Evolutionary conservation across 2,797 vertebrate genomes (phyloP), one percentile per base, ranked within the genome.

Genomic region (Psittacula derbiana): DNA sequence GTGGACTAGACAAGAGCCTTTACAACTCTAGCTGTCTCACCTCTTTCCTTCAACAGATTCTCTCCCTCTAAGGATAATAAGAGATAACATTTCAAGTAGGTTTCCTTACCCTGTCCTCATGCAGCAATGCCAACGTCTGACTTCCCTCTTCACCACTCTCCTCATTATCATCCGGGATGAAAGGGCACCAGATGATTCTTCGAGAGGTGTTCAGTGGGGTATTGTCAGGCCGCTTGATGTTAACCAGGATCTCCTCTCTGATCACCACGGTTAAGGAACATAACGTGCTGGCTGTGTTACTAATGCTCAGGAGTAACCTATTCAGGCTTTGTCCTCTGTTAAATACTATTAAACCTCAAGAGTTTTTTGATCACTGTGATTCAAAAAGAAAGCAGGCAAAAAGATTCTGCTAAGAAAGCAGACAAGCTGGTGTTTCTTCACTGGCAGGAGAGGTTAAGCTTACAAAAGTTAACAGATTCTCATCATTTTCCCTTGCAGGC

Each of bases 111-210:
- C 99, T 97, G 97, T 99, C 99, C 95, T 99, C 99, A 14, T 99
- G 99, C 43, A 99, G 96, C 84, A 99, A 97, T 0, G 99, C 99
- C 97, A 99, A 65, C 0, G 98, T 99, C 96, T 99, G 99, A 96
- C 98, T 99, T 55, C 97, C 96, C 86, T 99, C 99, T 21, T 99
- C 99, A 21, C 97, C 95, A 53, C 98, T 98, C 60, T 99, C 99
- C 69, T 99, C 99, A 6, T 96, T 99, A 76, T 99, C 99, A 18
- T 99, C 99, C 0, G 98, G 98, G 95, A 99, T 99, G 96, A 99
- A 99, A 10, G 99, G 99, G 79, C 99, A 99, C 99, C 99, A 99
- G 95, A 99, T 99, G 92, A 99, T 99, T 55, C 99, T 98, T 25
- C 99, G 98, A 91, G 99, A 98, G 50, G 98, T 99, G 96, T 99